Base-by-base conservation (phyloP, 2,113 vertebrate genomes). In the Hypomesus transpacificus region DNA sequence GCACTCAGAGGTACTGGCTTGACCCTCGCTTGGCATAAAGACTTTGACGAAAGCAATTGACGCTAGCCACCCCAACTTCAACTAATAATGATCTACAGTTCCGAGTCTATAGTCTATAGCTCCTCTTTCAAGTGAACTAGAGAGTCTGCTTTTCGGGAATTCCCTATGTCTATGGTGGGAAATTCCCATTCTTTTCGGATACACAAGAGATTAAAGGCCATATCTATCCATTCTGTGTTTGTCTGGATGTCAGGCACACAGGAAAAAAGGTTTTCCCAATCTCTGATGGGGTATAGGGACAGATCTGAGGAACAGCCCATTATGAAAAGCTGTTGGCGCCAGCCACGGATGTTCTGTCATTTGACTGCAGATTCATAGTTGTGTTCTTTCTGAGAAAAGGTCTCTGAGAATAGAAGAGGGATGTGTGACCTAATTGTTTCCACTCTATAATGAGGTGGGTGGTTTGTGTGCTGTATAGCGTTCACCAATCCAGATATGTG, bases 131-230 rank as follows among this genome's bases (percentile, higher is more conserved):
- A 75, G 76, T 64, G 70, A 73, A 74, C 59, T 9, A 59, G 75
- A 80, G 61, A 82, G 77, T 70, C 28, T 61, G 70, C 39, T 9
- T 66, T 80, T 88, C 62, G 89, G 91, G 89, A 91, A 87, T 90
- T 91, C 86, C 92, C 91, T 86, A 3, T 1, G 39, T 60, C 83
- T 70, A 73, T 74, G 64, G 79, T 51, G 89, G 91, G 90, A 91
- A 92, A 87, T 90, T 91, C 91, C 91, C 89, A 69, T 89, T 88
- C 82, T 89, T 89, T 85, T 87, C 77, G 85, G 85, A 89, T 87
- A 82, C 76, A 83, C 79, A 82, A 68, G 77, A 86, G 86, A 91
- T 91, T 91, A 91, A 88, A 89, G 88, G 82, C 80, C 21, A 39
- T 31, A 74, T 84, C 71, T 85, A 85, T 88, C 81, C 72, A 52